These are phyloP conservation scores for Malacoraja senta DNA, from an alignment of 2,797 vertebrate species.

Conservation along the genomic window DNA sequence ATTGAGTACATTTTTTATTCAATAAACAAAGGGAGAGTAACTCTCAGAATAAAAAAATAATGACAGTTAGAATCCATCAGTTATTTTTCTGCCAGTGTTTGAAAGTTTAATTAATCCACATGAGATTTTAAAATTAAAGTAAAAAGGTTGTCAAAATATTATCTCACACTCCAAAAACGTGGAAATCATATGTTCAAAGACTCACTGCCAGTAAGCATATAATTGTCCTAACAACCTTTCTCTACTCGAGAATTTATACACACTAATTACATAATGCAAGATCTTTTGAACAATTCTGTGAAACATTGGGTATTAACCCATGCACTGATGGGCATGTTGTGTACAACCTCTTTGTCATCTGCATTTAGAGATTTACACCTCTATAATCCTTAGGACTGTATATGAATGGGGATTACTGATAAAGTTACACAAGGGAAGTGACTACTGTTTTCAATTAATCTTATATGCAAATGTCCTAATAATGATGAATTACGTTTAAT, in stretches of 20 bases:
- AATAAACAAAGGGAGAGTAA: neutral
- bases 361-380: neutral
- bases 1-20: neutral
- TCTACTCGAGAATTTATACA: neutral
- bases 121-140: neutral
- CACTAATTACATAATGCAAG: neutral
- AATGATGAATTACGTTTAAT: conserved; percentile 10
- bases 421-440: neutral
- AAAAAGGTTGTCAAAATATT: neutral
- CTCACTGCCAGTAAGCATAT: neutral
- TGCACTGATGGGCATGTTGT: neutral
- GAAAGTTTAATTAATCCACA: conserved; percentile 26
- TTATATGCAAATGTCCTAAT: neutral
- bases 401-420: neutral
- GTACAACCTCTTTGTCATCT: neutral
- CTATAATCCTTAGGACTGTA: neutral
- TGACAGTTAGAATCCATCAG: neutral
- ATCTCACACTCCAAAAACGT: neutral
- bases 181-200: neutral
- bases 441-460: neutral
- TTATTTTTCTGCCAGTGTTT: neutral
- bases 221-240: neutral
- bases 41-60: neutral
- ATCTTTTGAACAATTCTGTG: neutral
- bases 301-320: neutral